Evolutionary conservation across 2,113 vertebrate species (phyloP), one percentile per base, ranked within the genome.

Genomic region (Lanius ludovicianus): DNA sequence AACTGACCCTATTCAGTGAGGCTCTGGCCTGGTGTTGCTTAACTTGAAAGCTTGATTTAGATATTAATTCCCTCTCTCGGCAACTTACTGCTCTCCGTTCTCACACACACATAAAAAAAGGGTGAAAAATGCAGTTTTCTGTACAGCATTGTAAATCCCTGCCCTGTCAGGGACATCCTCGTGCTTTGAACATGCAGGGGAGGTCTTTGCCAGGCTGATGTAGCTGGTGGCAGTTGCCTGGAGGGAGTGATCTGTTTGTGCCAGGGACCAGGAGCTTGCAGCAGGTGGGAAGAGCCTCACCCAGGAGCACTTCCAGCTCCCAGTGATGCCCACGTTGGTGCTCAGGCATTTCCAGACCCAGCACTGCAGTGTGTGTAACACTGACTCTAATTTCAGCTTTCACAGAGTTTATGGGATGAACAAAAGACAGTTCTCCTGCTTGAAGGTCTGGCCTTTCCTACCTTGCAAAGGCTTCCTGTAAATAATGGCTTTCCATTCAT

Each of bases 191-290:
- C 28, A 13, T 9, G n/a, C 33, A n/a, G 21, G 15, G 53, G 20
- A 33, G 25, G 16, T 37, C 19, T 60, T 68, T 50, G 50, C 31
- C 41, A 42, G 59, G 20, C 31, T 53, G 13, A 18, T n/a, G 56
- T 3, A 5, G 24, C 5, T 63, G 50, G 19, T 30, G 50, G 11
- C 49, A 41, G 1, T 16, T 24, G 6, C 15, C 41, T 14, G 41
- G 8, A 50, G 33, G 41, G 24, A 42, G 17, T 0, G 19, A 3
- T 56, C 25, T 49, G 6, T 33, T 7, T 3, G 24, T n/a, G 44
- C 55, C 24, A 4, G 3, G 24, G 62, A 39, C 53, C 0, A 2
- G 20, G 49, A 74, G 30, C 44, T 60, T 4, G 0, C 0, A 6
- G 70, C 4, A 69, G 9, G 10, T 11, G 33, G 30, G 46, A 63